Base-by-base conservation (phyloP, 2,888 invertebrate species). In the Phania funesta region DNA sequence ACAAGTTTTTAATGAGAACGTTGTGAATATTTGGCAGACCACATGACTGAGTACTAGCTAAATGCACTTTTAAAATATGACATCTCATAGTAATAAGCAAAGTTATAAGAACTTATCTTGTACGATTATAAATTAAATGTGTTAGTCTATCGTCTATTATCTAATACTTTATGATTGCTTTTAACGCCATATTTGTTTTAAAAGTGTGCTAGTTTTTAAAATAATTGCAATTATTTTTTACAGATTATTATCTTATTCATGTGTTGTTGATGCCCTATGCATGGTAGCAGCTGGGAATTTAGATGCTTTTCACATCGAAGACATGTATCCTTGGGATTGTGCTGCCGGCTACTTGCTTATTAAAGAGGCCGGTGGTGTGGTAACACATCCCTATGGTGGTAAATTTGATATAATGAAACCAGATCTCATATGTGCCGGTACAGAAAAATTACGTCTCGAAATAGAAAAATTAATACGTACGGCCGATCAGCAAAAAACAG, bases 291-390 rank as follows among this genome's bases (percentile, higher is more conserved):
- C 92, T 84, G 96, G 96, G 3, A 91, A 91, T 75, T 90, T 93
- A 52, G 95, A 95, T 88, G 94, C 93, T 26, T 95, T 94, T 88
- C 93, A 94, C 84, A 94, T 95, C 87, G 94, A 94, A 81, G 94
- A 94, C 52, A 92, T 96, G 85, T 94, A 95, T 86, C 93, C 94
- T 38, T 96, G 96, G 96, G 96, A 96, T 89, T 93, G 95, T 54
- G 94, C 95, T 18, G 96, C 96, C 5, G 95, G 95, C 13, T 93
- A 92, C 68, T 88, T 96, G 52, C 93, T 97, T 46, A 92, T 96
- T 22, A 90, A 91, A 73, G 96, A 97, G 92, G 96, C 96, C 58
- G 96, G 96, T 16, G 96, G 96, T 22, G 91, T 92, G 64, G 92
- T 95, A 8, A 91, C 93, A 32, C 94, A 95, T 89, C 93, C 94